These are phyloP conservation scores for Nemurella pictetii DNA, from an alignment of 2,888 invertebrate genomes.

Conservation along the genomic window DNA sequence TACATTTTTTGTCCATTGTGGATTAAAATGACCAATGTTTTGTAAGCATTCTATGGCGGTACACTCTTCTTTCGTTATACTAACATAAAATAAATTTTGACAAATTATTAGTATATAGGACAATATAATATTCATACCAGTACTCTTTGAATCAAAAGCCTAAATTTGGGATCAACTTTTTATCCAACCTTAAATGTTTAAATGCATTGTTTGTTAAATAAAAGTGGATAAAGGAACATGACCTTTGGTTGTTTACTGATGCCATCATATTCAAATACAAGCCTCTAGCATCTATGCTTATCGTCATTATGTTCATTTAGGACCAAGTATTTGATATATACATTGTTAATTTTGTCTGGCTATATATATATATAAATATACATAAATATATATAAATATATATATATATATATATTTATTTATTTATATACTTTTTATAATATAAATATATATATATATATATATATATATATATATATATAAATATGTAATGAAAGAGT, in stretches of 20 bases:
- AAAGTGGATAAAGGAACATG: neutral
- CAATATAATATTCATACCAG: neutral
- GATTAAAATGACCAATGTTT: neutral
- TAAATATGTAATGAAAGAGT: no score
- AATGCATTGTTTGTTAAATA: neutral
- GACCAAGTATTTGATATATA: neutral
- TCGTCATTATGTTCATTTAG: neutral
- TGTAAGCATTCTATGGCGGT: neutral
- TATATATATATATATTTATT: no score
- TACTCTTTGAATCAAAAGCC: neutral
- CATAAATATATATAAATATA: no score
- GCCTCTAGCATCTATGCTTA: neutral
- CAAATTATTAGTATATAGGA: neutral
- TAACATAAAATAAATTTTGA: neutral
- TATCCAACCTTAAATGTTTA: neutral
- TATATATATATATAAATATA: neutral
- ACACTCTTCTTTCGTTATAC: neutral
- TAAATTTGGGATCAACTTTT: neutral
- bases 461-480: no score
- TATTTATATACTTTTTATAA: no score
- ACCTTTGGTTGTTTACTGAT: neutral
- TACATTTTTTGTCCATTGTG: neutral
- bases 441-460: no score
- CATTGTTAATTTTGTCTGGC: neutral
- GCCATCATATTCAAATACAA: neutral